Percentiles rank a stretch among this genome's conserved stretches.
Conservation (phyloP, 2,888 invertebrate genomes). For the Scelioninae gen. 1 region DNA sequence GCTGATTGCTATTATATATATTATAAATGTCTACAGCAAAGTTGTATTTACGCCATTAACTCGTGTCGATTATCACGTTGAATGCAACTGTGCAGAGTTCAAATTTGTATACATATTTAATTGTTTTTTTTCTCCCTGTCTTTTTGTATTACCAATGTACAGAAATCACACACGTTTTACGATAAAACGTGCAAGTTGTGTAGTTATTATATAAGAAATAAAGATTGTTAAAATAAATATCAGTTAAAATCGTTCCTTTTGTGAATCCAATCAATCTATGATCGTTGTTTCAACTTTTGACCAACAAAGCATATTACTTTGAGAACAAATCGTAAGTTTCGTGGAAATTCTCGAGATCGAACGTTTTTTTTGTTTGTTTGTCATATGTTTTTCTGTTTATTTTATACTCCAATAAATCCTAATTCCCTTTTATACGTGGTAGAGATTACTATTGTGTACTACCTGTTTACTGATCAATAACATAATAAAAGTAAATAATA, state of each 20-base stretch:
- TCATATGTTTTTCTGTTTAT: background rate
- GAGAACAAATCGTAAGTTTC: too few species aligned
- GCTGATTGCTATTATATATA: slow-evolving; percentile 60
- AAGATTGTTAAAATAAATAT: slow-evolving; percentile 62
- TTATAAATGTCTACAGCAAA: slow-evolving; percentile 51
- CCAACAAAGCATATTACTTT: slow-evolving; percentile 40
- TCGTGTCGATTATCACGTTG: slow-evolving; percentile 38
- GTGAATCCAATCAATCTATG: slow-evolving; percentile 18
- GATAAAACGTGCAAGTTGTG: slow-evolving; percentile 33
- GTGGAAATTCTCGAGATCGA: too few species aligned
- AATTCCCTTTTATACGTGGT: background rate
- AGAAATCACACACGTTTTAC: slow-evolving; percentile 24
- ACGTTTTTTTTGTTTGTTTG: background rate
- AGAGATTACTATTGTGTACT: background rate
- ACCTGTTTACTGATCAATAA: background rate
- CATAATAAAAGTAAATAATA: background rate
- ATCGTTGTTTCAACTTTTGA: background rate
- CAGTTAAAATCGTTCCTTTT: slow-evolving; percentile 34
- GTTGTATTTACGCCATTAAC: slow-evolving; percentile 55
- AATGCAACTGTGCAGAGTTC: slow-evolving; percentile 45
- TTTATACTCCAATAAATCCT: background rate
- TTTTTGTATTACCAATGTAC: slow-evolving; percentile 61
- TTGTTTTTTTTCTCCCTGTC: slow-evolving; percentile 34
- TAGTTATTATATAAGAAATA: slow-evolving; percentile 65
- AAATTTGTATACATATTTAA: slow-evolving; percentile 55